Base-by-base conservation (phyloP, 2,113 vertebrate genomes). In the Tetraodon nigroviridis region DNA sequence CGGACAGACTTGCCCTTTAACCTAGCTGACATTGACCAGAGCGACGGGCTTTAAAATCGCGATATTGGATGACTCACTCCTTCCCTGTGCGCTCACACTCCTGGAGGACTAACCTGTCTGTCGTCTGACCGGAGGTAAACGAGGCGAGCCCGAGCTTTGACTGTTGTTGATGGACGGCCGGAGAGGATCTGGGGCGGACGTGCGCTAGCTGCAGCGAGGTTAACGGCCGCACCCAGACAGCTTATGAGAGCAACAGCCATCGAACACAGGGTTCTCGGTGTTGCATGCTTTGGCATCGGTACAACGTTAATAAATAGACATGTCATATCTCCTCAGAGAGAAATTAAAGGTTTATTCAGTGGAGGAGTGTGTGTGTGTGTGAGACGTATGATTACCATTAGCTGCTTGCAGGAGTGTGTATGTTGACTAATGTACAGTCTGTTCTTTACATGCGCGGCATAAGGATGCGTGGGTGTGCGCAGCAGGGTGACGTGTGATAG, bases 201-300 rank as follows among this genome's bases (percentile, higher is more conserved):
- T 87, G 82, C 76, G 54, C 83, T 73, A 82, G 78, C 85, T 84
- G 84, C 86, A 89, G 77, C 81, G 81, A 87, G 84, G 75, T 84
- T 64, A 17, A 67, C 46, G 52, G 75, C 81, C 87, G 86, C 87
- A 70, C 87, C 86, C 83, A 51, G 21, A 44, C 54, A 64, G 75
- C 55, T 47, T 63, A n/a, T 45, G 55, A 58, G 42, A 17, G 42
- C 15, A 46, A 46, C 44, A 5, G 44, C n/a, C n/a, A n/a, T 1
- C 42, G 16, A 17, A 8, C 47, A 49, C 10, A 10, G 46, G n/a
- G 2, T 49, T 6, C 44, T n/a, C 44, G 44, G 16, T 17, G 44
- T 45, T 45, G 14, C 44, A 45, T n/a, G 44, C 44, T 45, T 45
- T 45, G 32, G 32, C 32, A 8, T 12, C 32, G 11, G 12, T 12